A percentile compares a stretch with the other conserved stretches of the same genome.
These are phyloP conservation scores for Ceramica pisi DNA, from an alignment of 2,888 invertebrate genomes.

Conservation along the genomic window DNA sequence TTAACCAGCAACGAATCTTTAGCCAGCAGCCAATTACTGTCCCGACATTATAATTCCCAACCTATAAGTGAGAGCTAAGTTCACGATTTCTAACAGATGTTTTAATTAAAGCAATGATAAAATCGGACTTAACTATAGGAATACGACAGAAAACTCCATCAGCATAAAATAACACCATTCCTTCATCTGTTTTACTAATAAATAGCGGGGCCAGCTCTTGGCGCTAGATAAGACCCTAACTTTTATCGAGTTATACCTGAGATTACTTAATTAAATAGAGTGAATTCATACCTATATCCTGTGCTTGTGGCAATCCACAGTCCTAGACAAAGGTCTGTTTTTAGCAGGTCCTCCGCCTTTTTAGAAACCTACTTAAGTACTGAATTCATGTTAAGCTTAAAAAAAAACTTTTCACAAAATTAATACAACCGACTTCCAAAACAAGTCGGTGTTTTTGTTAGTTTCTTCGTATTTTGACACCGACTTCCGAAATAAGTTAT, in stretches of 20 bases:
- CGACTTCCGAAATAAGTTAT: no score
- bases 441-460: no score
- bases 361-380: no score
- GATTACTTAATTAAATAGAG: background rate
- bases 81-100: background rate
- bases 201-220: background rate
- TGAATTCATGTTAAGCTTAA: no score
- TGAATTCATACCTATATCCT: background rate
- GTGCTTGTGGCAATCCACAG: no score
- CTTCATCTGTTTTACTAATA: background rate
- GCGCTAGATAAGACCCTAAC: background rate
- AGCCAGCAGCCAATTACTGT: background rate
- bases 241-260: no score
- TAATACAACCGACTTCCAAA: no score
- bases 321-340: no score
- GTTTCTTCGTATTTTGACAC: no score
- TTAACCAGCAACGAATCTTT: background rate
- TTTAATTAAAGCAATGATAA: conserved; percentile 4
- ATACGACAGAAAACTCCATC: background rate
- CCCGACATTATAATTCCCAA: background rate
- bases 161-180: background rate
- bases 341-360: no score
- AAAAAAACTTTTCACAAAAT: no score
- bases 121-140: conserved; percentile 1
- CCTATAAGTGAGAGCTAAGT: background rate